phyloP scores from a whole-genome alignment of 2,888 invertebrate genomes.

The Digitonthophagus gazella region DNA sequence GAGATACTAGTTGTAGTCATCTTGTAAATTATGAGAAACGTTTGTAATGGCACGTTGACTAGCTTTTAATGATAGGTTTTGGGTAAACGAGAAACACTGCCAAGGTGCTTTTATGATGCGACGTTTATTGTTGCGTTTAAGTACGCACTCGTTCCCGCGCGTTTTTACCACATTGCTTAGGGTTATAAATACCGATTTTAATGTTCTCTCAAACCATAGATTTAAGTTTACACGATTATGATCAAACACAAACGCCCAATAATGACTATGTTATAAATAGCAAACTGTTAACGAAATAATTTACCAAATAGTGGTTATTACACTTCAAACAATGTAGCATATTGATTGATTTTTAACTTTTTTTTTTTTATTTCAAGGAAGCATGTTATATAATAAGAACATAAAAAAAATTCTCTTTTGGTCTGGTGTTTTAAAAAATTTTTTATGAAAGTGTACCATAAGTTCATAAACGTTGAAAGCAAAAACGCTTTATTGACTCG shows the following conservation, averaged over 20 bases:
- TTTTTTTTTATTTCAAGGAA: no score
- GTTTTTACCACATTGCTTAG: background rate
- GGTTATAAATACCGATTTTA: background rate
- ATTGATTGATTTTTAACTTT: no score
- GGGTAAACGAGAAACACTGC: constrained; percentile 19
- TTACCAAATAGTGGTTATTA: background rate
- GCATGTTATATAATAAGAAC: no score
- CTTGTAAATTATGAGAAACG: constrained; percentile 36
- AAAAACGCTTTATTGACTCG: background rate
- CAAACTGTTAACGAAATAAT: background rate
- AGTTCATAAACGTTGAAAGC: no score
- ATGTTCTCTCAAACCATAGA: background rate
- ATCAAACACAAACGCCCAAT: background rate
- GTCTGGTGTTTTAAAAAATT: background rate
- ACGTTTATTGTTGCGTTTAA: background rate
- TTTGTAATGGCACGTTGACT: constrained; percentile 39
- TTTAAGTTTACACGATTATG: background rate
- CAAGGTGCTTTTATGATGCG: background rate
- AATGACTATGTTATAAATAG: background rate
- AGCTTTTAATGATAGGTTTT: constrained; percentile 40
- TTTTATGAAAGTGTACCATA: no score
- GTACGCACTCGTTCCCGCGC: background rate
- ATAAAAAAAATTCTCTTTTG: no score
- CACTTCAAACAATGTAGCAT: no score
- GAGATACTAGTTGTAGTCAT: constrained; percentile 29